phyloP scores from a whole-genome alignment of 35 echinoderm and acorn worm genomes.

The Stichopus chloronotus region DNA sequence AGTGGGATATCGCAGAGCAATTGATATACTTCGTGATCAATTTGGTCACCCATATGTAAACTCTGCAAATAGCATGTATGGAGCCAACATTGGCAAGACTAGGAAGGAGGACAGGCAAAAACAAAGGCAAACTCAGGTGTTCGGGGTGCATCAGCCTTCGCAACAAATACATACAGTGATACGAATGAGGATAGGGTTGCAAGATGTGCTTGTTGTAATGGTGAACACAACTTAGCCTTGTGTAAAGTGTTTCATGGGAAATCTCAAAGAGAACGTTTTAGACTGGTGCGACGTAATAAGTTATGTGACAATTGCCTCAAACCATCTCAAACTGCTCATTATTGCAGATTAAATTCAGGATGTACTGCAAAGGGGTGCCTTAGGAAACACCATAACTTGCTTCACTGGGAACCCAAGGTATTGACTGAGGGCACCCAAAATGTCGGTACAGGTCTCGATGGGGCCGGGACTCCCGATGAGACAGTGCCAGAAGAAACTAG shows the following conservation, averaged over 20 bases:
- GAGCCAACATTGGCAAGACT: conserved; percentile 12
- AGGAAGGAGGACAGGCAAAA: not conserved
- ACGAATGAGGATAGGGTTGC: not conserved
- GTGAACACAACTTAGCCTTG: not conserved
- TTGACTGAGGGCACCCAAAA: not conserved
- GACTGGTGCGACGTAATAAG: conserved; percentile 1
- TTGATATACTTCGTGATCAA: conserved; percentile 27
- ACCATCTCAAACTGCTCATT: conserved; percentile 24
- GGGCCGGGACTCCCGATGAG: not conserved
- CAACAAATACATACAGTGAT: not conserved
- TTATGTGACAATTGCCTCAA: conserved; percentile 65
- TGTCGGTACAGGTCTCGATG: not conserved
- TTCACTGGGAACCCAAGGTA: conserved; percentile 24
- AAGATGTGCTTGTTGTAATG: not conserved
- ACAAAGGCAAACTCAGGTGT: not conserved
- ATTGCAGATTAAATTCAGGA: conserved; percentile 26
- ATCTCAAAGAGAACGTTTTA: conserved; percentile 51
- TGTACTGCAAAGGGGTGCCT: conserved; percentile 41
- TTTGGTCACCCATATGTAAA: conserved; percentile 51
- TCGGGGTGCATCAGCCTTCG: not conserved
- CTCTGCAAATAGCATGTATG: conserved; percentile 45
- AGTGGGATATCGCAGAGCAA: conserved; percentile 33
- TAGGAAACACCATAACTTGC: conserved; percentile 57
- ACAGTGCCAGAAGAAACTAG: not conserved
- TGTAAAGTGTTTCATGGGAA: conserved; percentile 30